These are phyloP conservation scores for Delphinus delphis DNA, from an alignment of 2,113 vertebrate genomes.

Conservation along the genomic window DNA sequence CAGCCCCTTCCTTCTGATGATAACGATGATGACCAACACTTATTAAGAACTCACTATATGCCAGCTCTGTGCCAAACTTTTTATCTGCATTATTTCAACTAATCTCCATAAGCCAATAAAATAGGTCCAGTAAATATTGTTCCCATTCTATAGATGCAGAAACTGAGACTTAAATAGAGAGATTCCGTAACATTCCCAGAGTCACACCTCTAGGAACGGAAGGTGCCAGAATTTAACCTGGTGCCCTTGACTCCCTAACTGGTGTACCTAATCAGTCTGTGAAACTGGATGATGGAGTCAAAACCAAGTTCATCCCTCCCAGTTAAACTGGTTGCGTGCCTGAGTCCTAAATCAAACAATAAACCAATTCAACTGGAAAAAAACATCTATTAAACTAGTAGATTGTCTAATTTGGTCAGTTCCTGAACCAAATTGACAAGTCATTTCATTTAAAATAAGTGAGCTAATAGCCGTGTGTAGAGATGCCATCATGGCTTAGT, in stretches of 20 bases:
- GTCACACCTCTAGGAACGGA: neutral
- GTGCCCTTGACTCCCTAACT: neutral
- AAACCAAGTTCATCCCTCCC: neutral
- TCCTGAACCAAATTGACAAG: neutral
- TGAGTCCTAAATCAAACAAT: neutral
- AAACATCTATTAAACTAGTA: neutral
- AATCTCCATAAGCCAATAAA: neutral
- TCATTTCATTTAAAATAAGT: constrained; percentile 1
- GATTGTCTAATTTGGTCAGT: neutral
- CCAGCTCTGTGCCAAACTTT: neutral
- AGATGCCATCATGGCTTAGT: neutral
- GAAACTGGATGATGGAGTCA: neutral
- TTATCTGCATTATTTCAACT: neutral
- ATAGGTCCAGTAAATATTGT: neutral
- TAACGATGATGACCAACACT: neutral
- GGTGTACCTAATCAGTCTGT: neutral
- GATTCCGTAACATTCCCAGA: neutral
- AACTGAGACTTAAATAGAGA: neutral
- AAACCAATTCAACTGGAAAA: neutral
- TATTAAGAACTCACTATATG: neutral
- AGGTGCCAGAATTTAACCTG: neutral
- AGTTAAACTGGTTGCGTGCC: neutral
- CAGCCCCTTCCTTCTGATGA: neutral
- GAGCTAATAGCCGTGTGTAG: neutral
- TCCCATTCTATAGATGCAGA: neutral